Evolutionary conservation across 1,140 invertebrate species (phyloP), one percentile per base, ranked within the genome.

Genomic region (Epicauta chinensis): DNA sequence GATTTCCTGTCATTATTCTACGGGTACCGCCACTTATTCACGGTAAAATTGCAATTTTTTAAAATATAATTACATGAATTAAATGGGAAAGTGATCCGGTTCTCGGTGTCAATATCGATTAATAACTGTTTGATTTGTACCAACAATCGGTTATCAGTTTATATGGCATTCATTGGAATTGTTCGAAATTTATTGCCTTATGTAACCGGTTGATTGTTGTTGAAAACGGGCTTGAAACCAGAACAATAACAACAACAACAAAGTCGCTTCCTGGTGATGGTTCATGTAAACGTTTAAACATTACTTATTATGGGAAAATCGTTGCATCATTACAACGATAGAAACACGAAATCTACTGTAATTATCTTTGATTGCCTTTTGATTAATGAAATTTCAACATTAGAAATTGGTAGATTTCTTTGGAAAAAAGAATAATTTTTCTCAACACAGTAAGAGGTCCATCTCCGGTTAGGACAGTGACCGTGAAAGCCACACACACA

Each of bases 401-500:
- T 30, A 30, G 10, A 5, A 10, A 4, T 30, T 30, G 4, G 29
- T 30, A 30, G 10, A 30, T 30, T 30, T 30, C 4, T 30, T n/a
- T n/a, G n/a, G n/a, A n/a, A n/a, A n/a, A n/a, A n/a, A n/a, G n/a
- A n/a, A n/a, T n/a, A n/a, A n/a, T n/a, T n/a, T n/a, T n/a, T n/a
- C n/a, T n/a, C n/a, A n/a, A n/a, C n/a, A n/a, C n/a, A n/a, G n/a
- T n/a, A n/a, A 7, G 7, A 37, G 16, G 23, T 43, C 16, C 45
- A 51, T 30, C 47, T 47, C 51, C 52, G 51, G 46, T 51, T 48
- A 37, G 55, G 38, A 36, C 43, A 31, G 35, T 56, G 60, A 51
- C 53, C 53, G 56, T 60, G 52, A 60, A 60, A 60, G 59, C 53
- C 38, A 17, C 38, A 32, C 7, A n/a, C n/a, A n/a, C n/a, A n/a